Conservation (phyloP, 1,140 invertebrate species). For the Micrasema minimum region DNA sequence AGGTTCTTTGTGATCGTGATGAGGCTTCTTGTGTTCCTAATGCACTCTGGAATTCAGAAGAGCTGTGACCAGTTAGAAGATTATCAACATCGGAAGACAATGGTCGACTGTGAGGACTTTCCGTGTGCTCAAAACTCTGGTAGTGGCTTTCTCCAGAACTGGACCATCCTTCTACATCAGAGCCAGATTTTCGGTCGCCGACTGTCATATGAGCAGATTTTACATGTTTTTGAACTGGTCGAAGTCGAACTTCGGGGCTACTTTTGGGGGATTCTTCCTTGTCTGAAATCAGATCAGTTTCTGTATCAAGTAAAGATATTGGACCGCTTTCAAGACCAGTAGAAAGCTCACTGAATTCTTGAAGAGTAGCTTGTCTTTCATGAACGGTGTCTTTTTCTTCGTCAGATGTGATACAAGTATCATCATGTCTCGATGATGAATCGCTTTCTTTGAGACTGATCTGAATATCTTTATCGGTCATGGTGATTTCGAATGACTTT, state of each 20-base stretch:
- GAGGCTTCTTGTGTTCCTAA: conserved; percentile 81
- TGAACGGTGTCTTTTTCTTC: conserved; percentile 63
- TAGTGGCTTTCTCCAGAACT: conserved; percentile 92
- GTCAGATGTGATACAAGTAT: conserved; percentile 55
- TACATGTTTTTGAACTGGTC: conserved; percentile 66
- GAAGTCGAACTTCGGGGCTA: conserved; percentile 63
- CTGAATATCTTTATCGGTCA: conserved; percentile 46
- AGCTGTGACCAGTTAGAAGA: conserved; percentile 70
- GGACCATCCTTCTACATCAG: conserved; percentile 80
- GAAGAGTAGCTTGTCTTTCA: conserved; percentile 60
- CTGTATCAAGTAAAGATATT: conserved; percentile 65
- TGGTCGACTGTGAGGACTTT: conserved; percentile 78
- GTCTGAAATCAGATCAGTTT: conserved; percentile 63
- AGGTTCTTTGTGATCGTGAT: conserved; percentile 73
- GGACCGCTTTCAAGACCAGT: conserved; percentile 65
- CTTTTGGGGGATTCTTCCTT: conserved; percentile 63
- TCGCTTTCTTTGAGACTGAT: conserved; percentile 45
- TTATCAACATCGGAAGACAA: conserved; percentile 89
- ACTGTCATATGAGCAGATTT: conserved; percentile 65
- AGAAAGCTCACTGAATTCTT: conserved; percentile 62
- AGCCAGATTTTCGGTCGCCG: conserved; percentile 71
- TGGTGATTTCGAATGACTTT: conserved; percentile 39
- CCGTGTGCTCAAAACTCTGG: conserved; percentile 86
- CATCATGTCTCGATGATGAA: conserved; percentile 44
- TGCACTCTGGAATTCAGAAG: conserved; percentile 91